Evolutionary conservation across 2,888 invertebrate species (phyloP).

Genomic region (Odontothrips loti): DNA sequence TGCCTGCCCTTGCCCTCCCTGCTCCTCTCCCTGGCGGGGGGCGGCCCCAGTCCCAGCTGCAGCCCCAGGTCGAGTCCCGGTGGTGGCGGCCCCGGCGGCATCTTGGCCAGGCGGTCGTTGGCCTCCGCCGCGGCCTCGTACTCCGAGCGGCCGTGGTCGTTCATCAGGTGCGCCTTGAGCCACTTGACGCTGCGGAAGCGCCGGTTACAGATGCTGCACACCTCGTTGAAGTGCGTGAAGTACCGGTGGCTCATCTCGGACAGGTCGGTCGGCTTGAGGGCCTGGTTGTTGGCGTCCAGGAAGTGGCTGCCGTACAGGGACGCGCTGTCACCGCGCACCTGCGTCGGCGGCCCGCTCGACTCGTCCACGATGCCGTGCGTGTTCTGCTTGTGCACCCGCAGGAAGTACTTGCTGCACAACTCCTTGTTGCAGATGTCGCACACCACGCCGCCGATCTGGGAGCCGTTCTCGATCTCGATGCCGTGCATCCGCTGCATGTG

Average conservation of each 20-base stretch:
- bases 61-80: slow-evolving; percentile 43
- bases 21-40: background rate
- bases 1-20: slow-evolving; percentile 7
- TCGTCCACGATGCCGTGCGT: slow-evolving; percentile 94
- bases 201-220: slow-evolving; percentile 79
- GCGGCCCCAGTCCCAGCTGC: background rate
- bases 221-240: slow-evolving; percentile 65
- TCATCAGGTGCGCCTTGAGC: slow-evolving; percentile 78
- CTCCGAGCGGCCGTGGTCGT: slow-evolving; percentile 65
- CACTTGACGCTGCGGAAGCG: slow-evolving; percentile 85
- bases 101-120: slow-evolving; percentile 41
- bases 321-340: slow-evolving; percentile 40
- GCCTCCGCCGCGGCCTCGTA: slow-evolving; percentile 42
- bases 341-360: slow-evolving; percentile 49
- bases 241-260: slow-evolving; percentile 59
- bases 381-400: slow-evolving; percentile 96
- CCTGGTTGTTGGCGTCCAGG: slow-evolving; percentile 38
- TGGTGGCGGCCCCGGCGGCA: slow-evolving; percentile 45
- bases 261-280: slow-evolving; percentile 54
- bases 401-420: slow-evolving; percentile 94
- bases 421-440: slow-evolving; percentile 98
- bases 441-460: slow-evolving; percentile 87
- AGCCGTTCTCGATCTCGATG: slow-evolving; percentile 87
- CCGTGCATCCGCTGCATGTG: slow-evolving; percentile 99
- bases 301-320: slow-evolving; percentile 36